These are phyloP conservation scores for Nasonovia ribisnigri DNA, from an alignment of 2,888 invertebrate species.

Conservation along the genomic window DNA sequence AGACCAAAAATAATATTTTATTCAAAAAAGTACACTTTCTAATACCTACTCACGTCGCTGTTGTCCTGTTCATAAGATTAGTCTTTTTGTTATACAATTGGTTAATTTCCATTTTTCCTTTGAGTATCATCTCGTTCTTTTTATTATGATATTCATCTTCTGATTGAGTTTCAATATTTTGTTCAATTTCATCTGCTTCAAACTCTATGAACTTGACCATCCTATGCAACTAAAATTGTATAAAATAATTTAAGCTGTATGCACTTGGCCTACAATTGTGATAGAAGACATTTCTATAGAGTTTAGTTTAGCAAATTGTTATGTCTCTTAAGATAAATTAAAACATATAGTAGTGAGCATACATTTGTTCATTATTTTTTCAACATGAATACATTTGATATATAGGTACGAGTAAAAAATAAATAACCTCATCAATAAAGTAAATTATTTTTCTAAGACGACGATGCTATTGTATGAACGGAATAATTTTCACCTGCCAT, in stretches of 20 bases:
- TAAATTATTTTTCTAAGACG: neutral
- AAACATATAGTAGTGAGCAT: neutral
- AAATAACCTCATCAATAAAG: neutral
- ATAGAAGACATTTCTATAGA: neutral
- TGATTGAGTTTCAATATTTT: neutral
- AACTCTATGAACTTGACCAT: conserved; percentile 27
- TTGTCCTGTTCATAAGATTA: conserved; percentile 22
- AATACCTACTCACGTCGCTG: conserved; percentile 35
- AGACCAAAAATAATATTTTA: neutral
- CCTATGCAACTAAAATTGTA: conserved; percentile 27
- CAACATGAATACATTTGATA: neutral
- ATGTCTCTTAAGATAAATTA: neutral
- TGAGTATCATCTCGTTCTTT: conserved; percentile 1
- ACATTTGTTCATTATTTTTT: neutral
- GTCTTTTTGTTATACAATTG: conserved; percentile 39
- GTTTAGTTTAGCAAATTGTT: neutral
- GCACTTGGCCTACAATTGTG: neutral
- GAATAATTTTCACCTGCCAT: neutral
- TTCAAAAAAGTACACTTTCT: neutral
- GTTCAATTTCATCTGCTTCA: neutral
- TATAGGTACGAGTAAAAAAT: neutral
- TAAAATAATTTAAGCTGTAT: neutral
- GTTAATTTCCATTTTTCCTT: conserved; percentile 22
- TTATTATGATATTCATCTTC: neutral
- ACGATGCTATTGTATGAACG: neutral